A percentile compares a stretch with the other conserved stretches of the same genome.
Evolutionary conservation across 2,888 invertebrate species (phyloP).

Genomic region (Megastigmus dorsalis): DNA sequence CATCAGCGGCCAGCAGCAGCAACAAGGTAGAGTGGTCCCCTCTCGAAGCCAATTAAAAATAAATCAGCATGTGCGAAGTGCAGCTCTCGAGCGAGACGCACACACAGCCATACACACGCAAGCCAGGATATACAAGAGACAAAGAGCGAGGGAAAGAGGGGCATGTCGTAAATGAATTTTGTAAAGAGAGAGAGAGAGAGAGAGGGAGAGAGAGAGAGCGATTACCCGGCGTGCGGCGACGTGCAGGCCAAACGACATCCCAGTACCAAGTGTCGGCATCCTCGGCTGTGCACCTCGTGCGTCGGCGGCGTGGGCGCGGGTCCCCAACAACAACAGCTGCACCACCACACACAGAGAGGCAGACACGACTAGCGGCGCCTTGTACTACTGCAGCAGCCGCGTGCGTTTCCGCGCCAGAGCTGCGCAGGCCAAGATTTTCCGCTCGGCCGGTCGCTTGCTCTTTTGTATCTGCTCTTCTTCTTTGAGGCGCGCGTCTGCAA

Average conservation of each 20-base stretch:
- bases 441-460: neutral
- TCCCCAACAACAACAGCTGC: neutral
- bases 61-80: neutral
- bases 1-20: neutral
- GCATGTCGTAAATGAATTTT: too few species aligned
- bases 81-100: neutral
- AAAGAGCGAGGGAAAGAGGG: neutral
- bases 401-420: neutral
- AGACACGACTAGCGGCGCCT: too few species aligned
- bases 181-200: neutral
- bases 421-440: too few species aligned
- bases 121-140: too few species aligned
- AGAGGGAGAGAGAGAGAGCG: neutral
- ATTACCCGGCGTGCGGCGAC: constrained; percentile 36
- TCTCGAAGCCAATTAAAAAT: too few species aligned
- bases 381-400: neutral
- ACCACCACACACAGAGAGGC: neutral
- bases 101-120: too few species aligned
- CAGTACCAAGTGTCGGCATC: neutral
- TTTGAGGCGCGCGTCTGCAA: neutral
- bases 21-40: too few species aligned
- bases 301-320: neutral
- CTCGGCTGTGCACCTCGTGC: neutral
- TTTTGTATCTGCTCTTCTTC: too few species aligned
- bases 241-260: constrained; percentile 1